Percentiles rank a stretch among this genome's conserved stretches.
phyloP scores from a whole-genome alignment of 2,797 vertebrate genomes.

The Percopsis omiscomaycus region DNA sequence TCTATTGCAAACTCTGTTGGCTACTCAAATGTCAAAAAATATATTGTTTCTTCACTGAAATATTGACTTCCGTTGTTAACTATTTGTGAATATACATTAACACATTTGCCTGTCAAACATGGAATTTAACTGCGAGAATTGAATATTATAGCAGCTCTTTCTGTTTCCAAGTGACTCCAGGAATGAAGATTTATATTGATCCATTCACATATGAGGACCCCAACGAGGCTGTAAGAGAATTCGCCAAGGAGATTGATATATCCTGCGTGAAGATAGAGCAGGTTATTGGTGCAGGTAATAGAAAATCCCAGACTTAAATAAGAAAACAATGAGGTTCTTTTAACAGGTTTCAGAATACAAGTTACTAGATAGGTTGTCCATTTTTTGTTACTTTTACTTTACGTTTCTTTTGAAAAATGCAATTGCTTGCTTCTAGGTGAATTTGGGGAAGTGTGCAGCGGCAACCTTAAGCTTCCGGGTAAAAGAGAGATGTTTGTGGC shows the following conservation, averaged over 20 bases:
- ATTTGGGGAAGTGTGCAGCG: conserved; percentile 98
- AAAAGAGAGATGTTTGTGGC: conserved; percentile 98
- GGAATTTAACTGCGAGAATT: conserved; percentile 28
- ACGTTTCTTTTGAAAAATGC: background rate
- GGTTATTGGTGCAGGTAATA: conserved; percentile 98
- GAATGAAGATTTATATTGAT: conserved; percentile 99
- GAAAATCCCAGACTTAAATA: conserved; percentile 38
- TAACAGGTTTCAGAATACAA: conserved; percentile 34
- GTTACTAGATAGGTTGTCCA: conserved; percentile 4
- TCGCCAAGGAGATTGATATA: conserved; percentile 99
- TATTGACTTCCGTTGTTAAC: conserved; percentile 39
- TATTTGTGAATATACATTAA: conserved; percentile 35
- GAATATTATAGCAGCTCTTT: conserved; percentile 67
- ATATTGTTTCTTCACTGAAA: conserved; percentile 2
- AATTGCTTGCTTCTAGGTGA: conserved; percentile 78
- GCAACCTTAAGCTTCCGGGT: conserved; percentile 94
- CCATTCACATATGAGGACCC: conserved; percentile 99
- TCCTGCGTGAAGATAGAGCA: conserved; percentile 99
- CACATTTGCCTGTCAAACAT: conserved; percentile 25
- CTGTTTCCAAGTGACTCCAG: conserved; percentile 91
- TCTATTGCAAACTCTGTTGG: conserved; percentile 33
- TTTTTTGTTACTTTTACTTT: conserved; percentile 1
- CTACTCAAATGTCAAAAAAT: conserved; percentile 24
- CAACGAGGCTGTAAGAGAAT: conserved; percentile 97
- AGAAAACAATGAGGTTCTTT: conserved; percentile 8